Evolutionary conservation across 2,888 invertebrate species (phyloP), one percentile per base, ranked within the genome.

Genomic region (Archaeoteleia sp.): DNA sequence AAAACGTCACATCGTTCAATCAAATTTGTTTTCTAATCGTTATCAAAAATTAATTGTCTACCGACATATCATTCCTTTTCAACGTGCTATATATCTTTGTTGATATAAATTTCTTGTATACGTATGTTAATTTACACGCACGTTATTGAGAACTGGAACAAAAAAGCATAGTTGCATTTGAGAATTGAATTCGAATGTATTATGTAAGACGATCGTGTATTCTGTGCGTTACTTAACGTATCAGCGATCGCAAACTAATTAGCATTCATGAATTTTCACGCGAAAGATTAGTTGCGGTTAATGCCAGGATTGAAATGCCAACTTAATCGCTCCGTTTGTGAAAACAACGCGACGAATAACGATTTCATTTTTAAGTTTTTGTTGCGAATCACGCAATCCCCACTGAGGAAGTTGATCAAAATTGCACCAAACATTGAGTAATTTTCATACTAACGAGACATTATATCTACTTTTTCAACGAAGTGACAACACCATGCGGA

Each of bases 241-340:
- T 15, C 40, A 27, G 42, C 27, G 14, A 27, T 13, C 27, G 2
- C 12, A 10, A 8, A 42, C 27, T 8, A 48, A 48, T 35, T 25
- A 48, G 30, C 49, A 37, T 37, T 51, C 37, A 43, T 34, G 40
- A 25, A 45, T 62, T 62, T 60, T 49, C 43, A 58, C 61, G 45
- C 61, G 53, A 39, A n/a, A 37, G 8, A 60, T 60, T 49, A 58
- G 49, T 49, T 12, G 34, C 60, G 60, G 46, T 46, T 57, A 46
- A 46, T 46, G 37, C 35, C 29, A 27, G 32, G 30, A 57, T 57
- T 46, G 30, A 37, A 55, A 46, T 17, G 25, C 12, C 34, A 27
- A 12, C 17, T 35, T 43, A 17, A 34, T 29, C 37, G 35, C 17
- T n/a, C 17, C 37, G 37, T 45, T 29, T 45, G 43, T 27, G 42